phyloP scores from a whole-genome alignment of 2,113 vertebrate genomes.

The Clarias magur region DNA sequence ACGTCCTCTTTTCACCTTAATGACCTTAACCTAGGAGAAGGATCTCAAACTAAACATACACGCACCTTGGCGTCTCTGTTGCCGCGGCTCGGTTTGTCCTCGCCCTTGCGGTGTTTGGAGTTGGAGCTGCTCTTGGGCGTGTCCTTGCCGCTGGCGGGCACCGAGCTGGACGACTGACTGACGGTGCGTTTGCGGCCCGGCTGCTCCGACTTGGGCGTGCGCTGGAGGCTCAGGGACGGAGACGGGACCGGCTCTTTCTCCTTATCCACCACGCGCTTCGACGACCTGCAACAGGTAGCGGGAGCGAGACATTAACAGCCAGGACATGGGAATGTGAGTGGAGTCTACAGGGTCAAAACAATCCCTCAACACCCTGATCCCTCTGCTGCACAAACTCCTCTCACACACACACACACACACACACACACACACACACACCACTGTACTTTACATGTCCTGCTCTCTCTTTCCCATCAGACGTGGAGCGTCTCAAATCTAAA shows the following conservation, averaged over 20 bases:
- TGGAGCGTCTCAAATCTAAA: not conserved
- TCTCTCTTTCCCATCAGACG: not conserved
- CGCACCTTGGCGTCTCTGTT: conserved; percentile 86
- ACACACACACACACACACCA: not conserved
- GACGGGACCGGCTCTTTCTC: conserved; percentile 92
- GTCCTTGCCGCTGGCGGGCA: conserved; percentile 82
- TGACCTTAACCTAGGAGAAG: not conserved
- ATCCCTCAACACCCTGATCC: not conserved
- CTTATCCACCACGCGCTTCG: conserved; percentile 84
- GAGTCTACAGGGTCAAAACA: not conserved
- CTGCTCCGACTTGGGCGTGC: conserved; percentile 87
- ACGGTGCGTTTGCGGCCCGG: conserved; percentile 86
- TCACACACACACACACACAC: not conserved
- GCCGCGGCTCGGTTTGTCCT: conserved; percentile 82
- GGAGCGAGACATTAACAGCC: not conserved
- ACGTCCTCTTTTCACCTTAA: not conserved
- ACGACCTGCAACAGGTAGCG: conserved; percentile 68
- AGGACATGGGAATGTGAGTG: not conserved
- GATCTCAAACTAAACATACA: not conserved
- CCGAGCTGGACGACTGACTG: conserved; percentile 88
- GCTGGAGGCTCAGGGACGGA: conserved; percentile 83
- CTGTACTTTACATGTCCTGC: not conserved
- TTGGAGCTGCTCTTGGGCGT: conserved; percentile 78
- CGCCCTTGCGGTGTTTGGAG: conserved; percentile 88
- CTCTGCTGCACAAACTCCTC: not conserved